These are phyloP conservation scores for Emydura subglobosa DNA, from an alignment of 2,113 vertebrate genomes.

Conservation along the genomic window DNA sequence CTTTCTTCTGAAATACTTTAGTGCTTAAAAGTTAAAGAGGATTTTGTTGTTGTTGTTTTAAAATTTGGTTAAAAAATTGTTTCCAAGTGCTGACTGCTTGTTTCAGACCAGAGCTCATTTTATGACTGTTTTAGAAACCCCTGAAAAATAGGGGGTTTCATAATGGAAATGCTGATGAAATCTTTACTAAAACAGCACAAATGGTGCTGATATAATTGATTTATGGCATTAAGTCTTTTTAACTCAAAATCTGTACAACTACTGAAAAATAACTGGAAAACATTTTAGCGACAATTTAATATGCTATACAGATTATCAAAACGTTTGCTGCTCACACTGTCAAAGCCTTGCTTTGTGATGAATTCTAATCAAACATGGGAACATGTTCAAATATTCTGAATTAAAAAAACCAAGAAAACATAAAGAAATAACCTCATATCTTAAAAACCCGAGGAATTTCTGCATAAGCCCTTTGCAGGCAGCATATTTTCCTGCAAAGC, in stretches of 20 bases:
- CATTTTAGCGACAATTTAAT: conserved; percentile 57
- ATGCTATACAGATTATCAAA: conserved; percentile 31
- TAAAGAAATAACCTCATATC: neutral
- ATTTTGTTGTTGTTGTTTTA: conserved; percentile 33
- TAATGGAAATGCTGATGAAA: conserved; percentile 70
- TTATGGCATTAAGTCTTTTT: conserved; percentile 40
- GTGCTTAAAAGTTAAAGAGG: conserved; percentile 67
- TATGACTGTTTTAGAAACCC: conserved; percentile 66
- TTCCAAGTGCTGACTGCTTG: conserved; percentile 75
- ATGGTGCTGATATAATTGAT: conserved; percentile 53
- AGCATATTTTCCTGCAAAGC: conserved; percentile 36
- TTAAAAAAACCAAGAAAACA: neutral
- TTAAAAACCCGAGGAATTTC: conserved; percentile 9
- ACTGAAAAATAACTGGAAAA: conserved; percentile 48
- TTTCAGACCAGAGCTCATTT: conserved; percentile 67
- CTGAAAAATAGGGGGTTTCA: conserved; percentile 25
- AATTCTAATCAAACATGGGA: accelerated
- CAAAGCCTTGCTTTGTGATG: conserved; percentile 13
- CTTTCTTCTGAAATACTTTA: conserved; percentile 67
- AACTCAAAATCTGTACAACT: conserved; percentile 44
- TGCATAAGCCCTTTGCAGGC: neutral
- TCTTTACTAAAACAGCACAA: conserved; percentile 58
- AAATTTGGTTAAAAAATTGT: conserved; percentile 74
- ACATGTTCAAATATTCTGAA: conserved; percentile 28
- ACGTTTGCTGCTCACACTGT: conserved; percentile 5